Conservation (phyloP, 2,113 vertebrate species). For the Alethe castanea region DNA sequence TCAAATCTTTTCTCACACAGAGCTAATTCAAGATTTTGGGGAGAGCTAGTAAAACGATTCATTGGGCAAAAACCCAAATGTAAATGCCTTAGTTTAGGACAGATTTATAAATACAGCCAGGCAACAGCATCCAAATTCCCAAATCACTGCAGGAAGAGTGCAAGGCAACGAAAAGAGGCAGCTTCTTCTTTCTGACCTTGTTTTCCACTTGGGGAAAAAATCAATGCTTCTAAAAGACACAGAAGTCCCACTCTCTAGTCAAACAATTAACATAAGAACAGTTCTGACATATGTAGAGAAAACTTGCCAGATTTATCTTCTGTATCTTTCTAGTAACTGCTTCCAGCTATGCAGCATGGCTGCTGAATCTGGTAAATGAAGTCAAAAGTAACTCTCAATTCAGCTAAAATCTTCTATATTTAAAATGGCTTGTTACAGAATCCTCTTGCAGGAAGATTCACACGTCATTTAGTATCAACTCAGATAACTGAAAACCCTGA, state of each 20-base stretch:
- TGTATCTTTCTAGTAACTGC: slow-evolving; percentile 11
- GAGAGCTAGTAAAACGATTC: neutral
- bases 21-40: neutral
- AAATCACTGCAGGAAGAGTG: neutral
- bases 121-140: neutral
- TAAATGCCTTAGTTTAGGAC: neutral
- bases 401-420: neutral
- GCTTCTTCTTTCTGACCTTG: neutral
- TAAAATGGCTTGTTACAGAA: neutral
- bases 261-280: neutral
- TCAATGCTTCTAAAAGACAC: neutral
- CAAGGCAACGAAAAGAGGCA: neutral
- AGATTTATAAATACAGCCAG: neutral
- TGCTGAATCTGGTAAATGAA: neutral
- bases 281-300: neutral
- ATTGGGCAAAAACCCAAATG: neutral
- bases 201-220: neutral
- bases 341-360: neutral
- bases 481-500: neutral
- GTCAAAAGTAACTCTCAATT: neutral
- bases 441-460: neutral
- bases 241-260: neutral
- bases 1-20: neutral
- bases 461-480: neutral
- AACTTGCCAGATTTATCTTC: neutral